These are phyloP conservation scores for Lasiurus cinereus DNA, from an alignment of 2,113 vertebrate genomes.

Conservation along the genomic window DNA sequence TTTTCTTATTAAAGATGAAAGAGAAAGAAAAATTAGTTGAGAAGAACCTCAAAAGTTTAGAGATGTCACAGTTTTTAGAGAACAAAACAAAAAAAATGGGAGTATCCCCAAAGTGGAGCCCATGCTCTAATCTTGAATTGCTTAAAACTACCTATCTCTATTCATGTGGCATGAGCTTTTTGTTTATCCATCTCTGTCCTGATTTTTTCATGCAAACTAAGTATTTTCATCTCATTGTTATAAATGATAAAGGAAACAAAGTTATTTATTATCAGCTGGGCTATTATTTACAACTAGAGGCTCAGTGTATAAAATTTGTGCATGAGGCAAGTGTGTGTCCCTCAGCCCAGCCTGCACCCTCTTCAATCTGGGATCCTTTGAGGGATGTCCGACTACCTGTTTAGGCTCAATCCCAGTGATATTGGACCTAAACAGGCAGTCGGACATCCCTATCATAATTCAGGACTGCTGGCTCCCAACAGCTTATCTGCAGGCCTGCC, in stretches of 20 bases:
- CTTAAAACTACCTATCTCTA: not conserved
- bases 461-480: too few relatives aligned
- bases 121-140: not conserved
- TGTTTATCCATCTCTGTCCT: not conserved
- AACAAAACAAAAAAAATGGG: not conserved
- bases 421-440: too few relatives aligned
- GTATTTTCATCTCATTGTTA: not conserved
- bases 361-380: too few relatives aligned
- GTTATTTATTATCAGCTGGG: not conserved
- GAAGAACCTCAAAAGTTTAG: not conserved
- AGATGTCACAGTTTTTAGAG: not conserved
- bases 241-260: not conserved
- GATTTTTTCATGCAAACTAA: not conserved
- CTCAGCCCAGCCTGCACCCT: too few relatives aligned
- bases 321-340: too few relatives aligned
- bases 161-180: not conserved
- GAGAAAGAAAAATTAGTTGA: not conserved
- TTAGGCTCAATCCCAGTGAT: too few relatives aligned
- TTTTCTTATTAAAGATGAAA: not conserved
- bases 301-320: too few relatives aligned
- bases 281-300: not conserved
- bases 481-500: too few relatives aligned
- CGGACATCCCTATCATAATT: too few relatives aligned
- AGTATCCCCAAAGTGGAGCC: fast-evolving
- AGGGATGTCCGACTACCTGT: too few relatives aligned